Conservation (phyloP, 2,888 invertebrate species). For the Alitta virens region DNA sequence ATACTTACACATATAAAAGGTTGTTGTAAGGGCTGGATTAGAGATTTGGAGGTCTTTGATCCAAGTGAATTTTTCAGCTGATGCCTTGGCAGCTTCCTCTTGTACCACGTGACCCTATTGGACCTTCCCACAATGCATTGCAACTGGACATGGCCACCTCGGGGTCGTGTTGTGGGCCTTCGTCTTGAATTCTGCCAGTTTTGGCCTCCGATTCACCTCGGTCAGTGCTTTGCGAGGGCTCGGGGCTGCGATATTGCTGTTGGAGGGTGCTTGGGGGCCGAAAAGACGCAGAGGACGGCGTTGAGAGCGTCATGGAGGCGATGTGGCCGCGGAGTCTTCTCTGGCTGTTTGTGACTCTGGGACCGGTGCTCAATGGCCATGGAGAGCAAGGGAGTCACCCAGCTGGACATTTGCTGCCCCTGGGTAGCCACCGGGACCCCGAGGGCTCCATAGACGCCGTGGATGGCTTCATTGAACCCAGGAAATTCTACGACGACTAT, state of each 20-base stretch:
- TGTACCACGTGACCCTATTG: neutral
- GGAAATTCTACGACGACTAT: constrained; percentile 36
- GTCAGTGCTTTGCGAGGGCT: too few relatives aligned
- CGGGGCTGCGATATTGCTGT: too few relatives aligned
- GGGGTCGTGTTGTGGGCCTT: neutral
- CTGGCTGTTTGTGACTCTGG: neutral
- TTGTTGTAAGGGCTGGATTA: too few relatives aligned
- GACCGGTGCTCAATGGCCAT: neutral
- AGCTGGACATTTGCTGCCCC: constrained; percentile 34
- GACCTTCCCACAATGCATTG: neutral
- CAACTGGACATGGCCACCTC: neutral
- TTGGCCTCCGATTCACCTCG: too few relatives aligned
- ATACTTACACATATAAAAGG: too few relatives aligned
- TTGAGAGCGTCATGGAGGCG: too few relatives aligned
- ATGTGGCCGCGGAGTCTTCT: too few relatives aligned
- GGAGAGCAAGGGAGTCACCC: neutral
- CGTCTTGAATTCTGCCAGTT: too few relatives aligned
- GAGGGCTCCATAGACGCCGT: constrained; percentile 30
- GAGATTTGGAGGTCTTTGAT: too few relatives aligned
- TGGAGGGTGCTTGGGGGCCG: too few relatives aligned
- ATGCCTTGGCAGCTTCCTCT: neutral
- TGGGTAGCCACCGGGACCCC: constrained; percentile 39
- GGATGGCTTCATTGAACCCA: constrained; percentile 40
- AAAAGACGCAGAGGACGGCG: too few relatives aligned
- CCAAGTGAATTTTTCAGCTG: neutral